These are phyloP conservation scores for Dasyurus viverrinus DNA, from an alignment of 2,113 vertebrate genomes.

Conservation along the genomic window DNA sequence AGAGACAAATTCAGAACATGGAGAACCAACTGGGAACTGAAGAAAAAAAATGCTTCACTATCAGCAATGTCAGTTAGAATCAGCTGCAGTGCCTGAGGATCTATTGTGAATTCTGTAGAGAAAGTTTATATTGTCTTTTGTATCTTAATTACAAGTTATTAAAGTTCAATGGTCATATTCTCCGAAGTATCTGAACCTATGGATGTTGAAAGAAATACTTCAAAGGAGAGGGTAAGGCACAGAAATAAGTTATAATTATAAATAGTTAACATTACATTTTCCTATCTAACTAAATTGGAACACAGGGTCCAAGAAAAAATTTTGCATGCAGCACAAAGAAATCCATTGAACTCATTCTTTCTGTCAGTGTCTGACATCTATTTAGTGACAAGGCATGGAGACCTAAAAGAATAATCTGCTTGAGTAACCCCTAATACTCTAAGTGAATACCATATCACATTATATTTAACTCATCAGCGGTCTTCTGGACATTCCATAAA, in stretches of 20 bases:
- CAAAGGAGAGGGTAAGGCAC: background rate
- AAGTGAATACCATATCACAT: too few species aligned
- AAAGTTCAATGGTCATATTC: background rate
- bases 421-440: too few species aligned
- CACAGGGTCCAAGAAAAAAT: background rate
- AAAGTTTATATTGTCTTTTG: background rate
- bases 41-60: background rate
- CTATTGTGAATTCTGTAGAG: background rate
- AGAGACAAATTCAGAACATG: background rate
- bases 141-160: background rate
- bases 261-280: background rate
- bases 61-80: too few species aligned
- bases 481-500: background rate
- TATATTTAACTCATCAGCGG: background rate
- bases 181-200: background rate
- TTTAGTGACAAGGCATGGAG: background rate
- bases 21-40: background rate
- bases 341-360: background rate
- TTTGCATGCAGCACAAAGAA: background rate
- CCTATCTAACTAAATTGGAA: background rate
- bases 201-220: background rate
- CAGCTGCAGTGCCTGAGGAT: background rate
- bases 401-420: background rate
- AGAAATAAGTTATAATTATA: background rate
- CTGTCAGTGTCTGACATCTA: background rate